Conservation (phyloP, 2,113 vertebrate genomes). For the Malurus elegans region DNA sequence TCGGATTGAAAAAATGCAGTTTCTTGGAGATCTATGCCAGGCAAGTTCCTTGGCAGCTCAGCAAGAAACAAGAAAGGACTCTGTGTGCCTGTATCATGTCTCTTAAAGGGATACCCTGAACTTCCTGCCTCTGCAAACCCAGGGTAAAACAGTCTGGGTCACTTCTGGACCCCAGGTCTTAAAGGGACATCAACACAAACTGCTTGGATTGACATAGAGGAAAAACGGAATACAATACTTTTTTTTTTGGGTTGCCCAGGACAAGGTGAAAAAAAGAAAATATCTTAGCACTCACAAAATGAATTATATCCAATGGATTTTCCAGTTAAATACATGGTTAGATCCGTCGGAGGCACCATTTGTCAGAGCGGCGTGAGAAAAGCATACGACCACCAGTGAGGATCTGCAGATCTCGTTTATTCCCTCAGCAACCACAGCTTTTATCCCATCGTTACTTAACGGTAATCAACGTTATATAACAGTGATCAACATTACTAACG, state of each 20-base stretch:
- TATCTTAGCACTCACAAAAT: not conserved
- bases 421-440: no score
- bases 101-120: not conserved
- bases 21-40: not conserved
- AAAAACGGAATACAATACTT: not conserved
- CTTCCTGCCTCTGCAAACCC: not conserved
- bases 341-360: not conserved
- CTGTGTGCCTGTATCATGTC: not conserved
- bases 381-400: no score
- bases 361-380: no score
- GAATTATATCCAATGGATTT: not conserved
- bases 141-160: not conserved
- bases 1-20: not conserved
- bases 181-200: not conserved
- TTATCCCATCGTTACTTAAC: no score
- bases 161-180: not conserved
- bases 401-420: no score
- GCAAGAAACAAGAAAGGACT: not conserved
- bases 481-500: no score
- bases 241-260: not conserved
- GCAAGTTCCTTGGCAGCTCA: not conserved
- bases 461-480: no score
- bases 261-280: not conserved
- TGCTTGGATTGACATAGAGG: not conserved
- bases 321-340: not conserved